These are phyloP conservation scores for Lichenostomus cassidix DNA, from an alignment of 2,113 vertebrate genomes.

Conservation along the genomic window DNA sequence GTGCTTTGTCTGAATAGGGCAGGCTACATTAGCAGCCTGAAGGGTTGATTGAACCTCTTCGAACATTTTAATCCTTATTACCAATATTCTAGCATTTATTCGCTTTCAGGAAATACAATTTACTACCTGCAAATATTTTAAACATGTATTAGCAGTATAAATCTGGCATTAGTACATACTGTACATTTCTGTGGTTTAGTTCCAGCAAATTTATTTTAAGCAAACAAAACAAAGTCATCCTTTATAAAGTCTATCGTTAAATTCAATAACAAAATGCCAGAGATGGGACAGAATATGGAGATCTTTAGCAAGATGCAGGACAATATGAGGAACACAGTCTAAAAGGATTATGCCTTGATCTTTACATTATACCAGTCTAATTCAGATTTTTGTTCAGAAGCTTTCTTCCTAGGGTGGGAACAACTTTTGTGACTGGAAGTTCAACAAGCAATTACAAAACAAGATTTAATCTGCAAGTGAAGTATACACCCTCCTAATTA, in stretches of 20 bases:
- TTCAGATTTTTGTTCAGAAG: not conserved
- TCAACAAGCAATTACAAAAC: not conserved
- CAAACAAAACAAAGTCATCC: not conserved
- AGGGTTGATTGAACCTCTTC: not conserved
- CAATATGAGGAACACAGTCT: not conserved
- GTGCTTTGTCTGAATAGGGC: not conserved
- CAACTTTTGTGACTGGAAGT: not conserved
- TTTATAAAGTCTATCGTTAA: not conserved
- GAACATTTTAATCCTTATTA: slow-evolving; percentile 7
- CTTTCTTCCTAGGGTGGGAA: not conserved
- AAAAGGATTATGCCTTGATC: not conserved
- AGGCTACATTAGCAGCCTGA: not conserved
- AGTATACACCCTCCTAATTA: not conserved
- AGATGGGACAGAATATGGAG: not conserved
- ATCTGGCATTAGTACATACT: not conserved
- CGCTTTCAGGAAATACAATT: not conserved
- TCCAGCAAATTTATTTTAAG: not conserved
- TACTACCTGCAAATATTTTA: slow-evolving; percentile 24
- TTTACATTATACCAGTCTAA: not conserved
- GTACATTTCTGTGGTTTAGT: not conserved
- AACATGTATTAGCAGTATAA: not conserved
- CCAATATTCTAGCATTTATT: slow-evolving; percentile 5
- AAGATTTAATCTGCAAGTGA: not conserved
- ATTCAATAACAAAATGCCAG: not conserved
- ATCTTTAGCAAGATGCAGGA: not conserved